Base-by-base conservation (phyloP, 1,140 invertebrate genomes). In the Neelides sp. region DNA sequence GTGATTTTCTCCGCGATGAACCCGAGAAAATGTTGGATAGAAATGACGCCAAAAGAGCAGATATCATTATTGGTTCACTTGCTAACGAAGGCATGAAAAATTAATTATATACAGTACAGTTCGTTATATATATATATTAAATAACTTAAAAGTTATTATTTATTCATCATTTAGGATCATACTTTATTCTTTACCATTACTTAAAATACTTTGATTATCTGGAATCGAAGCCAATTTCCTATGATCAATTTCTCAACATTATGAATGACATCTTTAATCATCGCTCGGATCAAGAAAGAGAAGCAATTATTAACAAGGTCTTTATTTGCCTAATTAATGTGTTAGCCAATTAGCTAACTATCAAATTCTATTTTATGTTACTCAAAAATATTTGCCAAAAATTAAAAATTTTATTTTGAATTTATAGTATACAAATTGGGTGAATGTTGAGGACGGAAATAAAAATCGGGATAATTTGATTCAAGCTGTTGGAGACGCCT, bases 221-320 rank as follows among this genome's bases (percentile, higher is more conserved):
- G 65, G 77, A 78, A 39, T 77, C 84, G 1, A 87, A 79, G 63
- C 77, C 78, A 55, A 68, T 90, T 55, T 77, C 83, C 52, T 72
- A 83, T 48, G 83, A 86, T 54, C 85, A 86, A 65, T 89, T 86
- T 66, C 68, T 87, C 46, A 78, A 81, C 51, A 87, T 88, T 55
- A 78, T 89, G 64, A 82, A 86, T 66, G 83, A 80, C 22, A 86
- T 89, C 61, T 89, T 89, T 69, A 85, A 85, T 66, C 83, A 85
- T 62, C 80, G 82, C 72, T 79, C 79, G n/a, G 75, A 78, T 59
- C 74, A 86, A 26, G 83, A 87, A 61, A 69, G 79, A 35, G 86
- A 93, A 56, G 87, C 89, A 28, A 89, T 94, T 53, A 80, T 83
- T 42, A 91, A 90, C 67, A 83, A 87, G 75, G 85, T 87, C 71